Percentiles rank a stretch among this genome's conserved stretches.
Evolutionary conservation across 2,888 invertebrate species (phyloP).

Genomic region (Leucozona laternaria): DNA sequence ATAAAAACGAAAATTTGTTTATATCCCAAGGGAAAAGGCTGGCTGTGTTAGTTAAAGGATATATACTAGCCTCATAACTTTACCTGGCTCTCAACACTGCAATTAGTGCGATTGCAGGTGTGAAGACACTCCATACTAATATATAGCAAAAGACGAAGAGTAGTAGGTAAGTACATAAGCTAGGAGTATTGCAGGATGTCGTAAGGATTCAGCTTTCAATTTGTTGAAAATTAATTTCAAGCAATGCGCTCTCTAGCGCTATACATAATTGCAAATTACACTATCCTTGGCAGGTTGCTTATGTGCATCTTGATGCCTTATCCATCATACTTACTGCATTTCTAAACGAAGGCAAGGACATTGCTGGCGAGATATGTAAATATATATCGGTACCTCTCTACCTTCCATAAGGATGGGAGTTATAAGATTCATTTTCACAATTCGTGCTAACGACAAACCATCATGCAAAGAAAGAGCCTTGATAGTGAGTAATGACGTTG

Average conservation of each 20-base stretch:
- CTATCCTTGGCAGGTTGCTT: constrained; percentile 38
- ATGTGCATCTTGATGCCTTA: constrained; percentile 21
- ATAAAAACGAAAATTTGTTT: constrained; percentile 2
- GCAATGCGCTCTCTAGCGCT: background rate
- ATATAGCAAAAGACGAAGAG: background rate
- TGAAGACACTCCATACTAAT: constrained; percentile 3
- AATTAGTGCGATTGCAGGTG: constrained; percentile 53
- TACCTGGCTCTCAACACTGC: constrained; percentile 33
- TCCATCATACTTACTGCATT: constrained; percentile 43
- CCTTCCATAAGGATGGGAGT: background rate
- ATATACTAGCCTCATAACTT: constrained; percentile 48
- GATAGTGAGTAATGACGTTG: constrained; percentile 57
- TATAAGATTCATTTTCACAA: constrained; percentile 52
- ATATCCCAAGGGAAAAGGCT: constrained; percentile 1
- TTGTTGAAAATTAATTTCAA: constrained; percentile 46
- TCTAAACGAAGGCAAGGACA: constrained; percentile 2
- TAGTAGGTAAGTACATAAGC: background rate
- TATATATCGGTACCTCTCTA: background rate
- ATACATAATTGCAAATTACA: constrained; percentile 38
- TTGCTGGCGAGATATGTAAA: background rate
- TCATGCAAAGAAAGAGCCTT: constrained; percentile 27
- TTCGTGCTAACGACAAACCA: constrained; percentile 47
- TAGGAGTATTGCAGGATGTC: constrained; percentile 12
- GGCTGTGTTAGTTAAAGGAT: background rate
- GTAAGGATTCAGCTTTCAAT: constrained; percentile 42